A percentile compares a stretch with the other conserved stretches of the same genome.
phyloP scores from a whole-genome alignment of 2,888 invertebrate species.

The Amphimallon solstitiale region DNA sequence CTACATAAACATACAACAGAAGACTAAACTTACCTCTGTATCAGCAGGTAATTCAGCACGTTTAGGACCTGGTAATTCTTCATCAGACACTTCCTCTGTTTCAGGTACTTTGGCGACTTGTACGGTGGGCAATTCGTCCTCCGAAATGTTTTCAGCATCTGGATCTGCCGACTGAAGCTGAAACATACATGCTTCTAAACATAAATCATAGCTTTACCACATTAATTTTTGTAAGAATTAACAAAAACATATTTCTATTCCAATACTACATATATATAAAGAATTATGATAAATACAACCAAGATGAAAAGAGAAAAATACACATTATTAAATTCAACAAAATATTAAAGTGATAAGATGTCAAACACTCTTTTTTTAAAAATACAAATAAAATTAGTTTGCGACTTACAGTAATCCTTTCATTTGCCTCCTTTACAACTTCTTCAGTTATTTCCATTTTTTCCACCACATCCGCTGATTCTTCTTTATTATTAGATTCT shows the following conservation, averaged over 20 bases:
- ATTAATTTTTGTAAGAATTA: too few species aligned
- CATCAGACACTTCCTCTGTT: constrained; percentile 84
- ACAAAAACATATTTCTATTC: too few species aligned
- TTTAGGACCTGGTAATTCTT: constrained; percentile 78
- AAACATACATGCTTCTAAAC: constrained; percentile 45
- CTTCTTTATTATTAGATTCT: not conserved
- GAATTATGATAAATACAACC: too few species aligned
- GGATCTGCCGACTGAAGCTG: constrained; percentile 69
- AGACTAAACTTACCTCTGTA: constrained; percentile 67
- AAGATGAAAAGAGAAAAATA: too few species aligned
- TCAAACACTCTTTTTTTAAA: too few species aligned
- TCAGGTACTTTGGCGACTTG: constrained; percentile 82
- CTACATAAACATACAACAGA: too few species aligned
- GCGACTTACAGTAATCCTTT: not conserved
- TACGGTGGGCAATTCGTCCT: constrained; percentile 81
- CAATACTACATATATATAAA: too few species aligned
- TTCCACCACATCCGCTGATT: constrained; percentile 1
- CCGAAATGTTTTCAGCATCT: constrained; percentile 86
- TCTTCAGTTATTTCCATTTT: constrained; percentile 19
- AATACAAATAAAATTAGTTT: not conserved
- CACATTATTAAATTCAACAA: too few species aligned
- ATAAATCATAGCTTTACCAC: too few species aligned
- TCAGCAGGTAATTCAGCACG: constrained; percentile 77
- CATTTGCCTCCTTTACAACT: not conserved
- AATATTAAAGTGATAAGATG: too few species aligned